A percentile compares a stretch with the other conserved stretches of the same genome.
phyloP scores from a whole-genome alignment of 2,113 vertebrate species.

The Sinocyclocheilus rhinocerous region DNA sequence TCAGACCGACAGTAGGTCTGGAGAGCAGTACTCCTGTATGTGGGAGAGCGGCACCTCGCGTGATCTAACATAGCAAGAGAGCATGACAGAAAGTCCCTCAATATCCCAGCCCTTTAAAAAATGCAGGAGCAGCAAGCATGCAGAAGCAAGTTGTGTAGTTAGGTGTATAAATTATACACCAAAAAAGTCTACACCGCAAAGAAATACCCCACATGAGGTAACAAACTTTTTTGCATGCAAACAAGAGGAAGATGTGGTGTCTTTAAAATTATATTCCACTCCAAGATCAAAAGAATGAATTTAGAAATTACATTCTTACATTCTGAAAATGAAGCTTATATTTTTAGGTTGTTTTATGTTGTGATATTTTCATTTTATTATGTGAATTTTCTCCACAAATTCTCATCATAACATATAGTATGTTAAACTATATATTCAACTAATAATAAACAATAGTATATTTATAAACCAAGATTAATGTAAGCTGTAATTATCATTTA shows the following conservation, averaged over 20 bases:
- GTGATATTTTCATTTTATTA: not conserved
- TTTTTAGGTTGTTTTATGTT: not conserved
- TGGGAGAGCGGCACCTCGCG: slow-evolving; percentile 79
- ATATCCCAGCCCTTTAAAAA: slow-evolving; percentile 85
- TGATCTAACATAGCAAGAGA: slow-evolving; percentile 82
- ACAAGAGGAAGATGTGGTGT: slow-evolving; percentile 16
- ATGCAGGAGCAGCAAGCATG: slow-evolving; percentile 85
- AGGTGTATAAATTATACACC: slow-evolving; percentile 77
- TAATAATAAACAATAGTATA: not conserved
- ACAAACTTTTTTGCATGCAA: slow-evolving; percentile 73
- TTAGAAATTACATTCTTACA: not conserved
- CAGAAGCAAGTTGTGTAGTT: slow-evolving; percentile 79
- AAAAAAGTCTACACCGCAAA: slow-evolving; percentile 71
- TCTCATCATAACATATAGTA: not conserved
- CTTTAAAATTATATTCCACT: slow-evolving; percentile 7
- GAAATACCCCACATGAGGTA: slow-evolving; percentile 72
- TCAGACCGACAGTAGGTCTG: slow-evolving; percentile 21
- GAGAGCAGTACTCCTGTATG: slow-evolving; percentile 45
- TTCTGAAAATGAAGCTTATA: not conserved
- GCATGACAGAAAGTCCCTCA: slow-evolving; percentile 87
- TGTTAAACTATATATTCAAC: not conserved
- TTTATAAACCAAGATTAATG: not conserved
- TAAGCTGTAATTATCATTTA: not conserved
- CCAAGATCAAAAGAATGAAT: not conserved
- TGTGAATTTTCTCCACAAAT: not conserved